A percentile compares a stretch with the other conserved stretches of the same genome.
These are phyloP conservation scores for Meteorus colon DNA, from an alignment of 2,888 invertebrate species.

Conservation along the genomic window DNA sequence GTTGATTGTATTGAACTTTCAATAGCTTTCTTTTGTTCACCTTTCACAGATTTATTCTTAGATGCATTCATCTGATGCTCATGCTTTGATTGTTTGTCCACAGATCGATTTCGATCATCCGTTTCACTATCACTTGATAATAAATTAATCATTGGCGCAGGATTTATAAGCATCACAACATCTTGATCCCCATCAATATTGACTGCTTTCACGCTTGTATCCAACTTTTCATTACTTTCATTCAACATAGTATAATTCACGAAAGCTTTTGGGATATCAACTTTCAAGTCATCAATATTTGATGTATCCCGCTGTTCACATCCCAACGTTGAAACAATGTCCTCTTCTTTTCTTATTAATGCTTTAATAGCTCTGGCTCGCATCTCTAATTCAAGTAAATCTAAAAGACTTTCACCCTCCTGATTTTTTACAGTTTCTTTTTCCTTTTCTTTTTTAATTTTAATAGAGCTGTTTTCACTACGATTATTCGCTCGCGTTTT, in stretches of 20 bases:
- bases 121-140: slow-evolving; percentile 67
- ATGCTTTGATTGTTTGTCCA: slow-evolving; percentile 54
- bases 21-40: neutral
- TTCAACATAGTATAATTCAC: slow-evolving; percentile 27
- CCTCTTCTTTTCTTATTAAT: slow-evolving; percentile 72
- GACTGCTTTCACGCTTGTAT: slow-evolving; percentile 41
- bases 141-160: slow-evolving; percentile 69
- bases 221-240: slow-evolving; percentile 37
- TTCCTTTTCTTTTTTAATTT: slow-evolving; percentile 60
- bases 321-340: slow-evolving; percentile 58
- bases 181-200: slow-evolving; percentile 66
- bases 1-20: slow-evolving; percentile 25
- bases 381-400: slow-evolving; percentile 77
- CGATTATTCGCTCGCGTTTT: slow-evolving; percentile 51
- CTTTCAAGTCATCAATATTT: slow-evolving; percentile 42
- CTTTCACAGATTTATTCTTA: neutral
- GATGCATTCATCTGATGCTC: slow-evolving; percentile 45
- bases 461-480: slow-evolving; percentile 48
- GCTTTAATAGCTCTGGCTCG: slow-evolving; percentile 77
- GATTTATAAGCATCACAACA: slow-evolving; percentile 69
- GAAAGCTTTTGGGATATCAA: slow-evolving; percentile 38
- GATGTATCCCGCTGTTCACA: slow-evolving; percentile 41
- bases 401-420: slow-evolving; percentile 74
- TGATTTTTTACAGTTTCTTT: slow-evolving; percentile 60
- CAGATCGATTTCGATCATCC: slow-evolving; percentile 38